Conservation (phyloP, 2,888 invertebrate genomes). For the Mechanitis mazaeus region DNA sequence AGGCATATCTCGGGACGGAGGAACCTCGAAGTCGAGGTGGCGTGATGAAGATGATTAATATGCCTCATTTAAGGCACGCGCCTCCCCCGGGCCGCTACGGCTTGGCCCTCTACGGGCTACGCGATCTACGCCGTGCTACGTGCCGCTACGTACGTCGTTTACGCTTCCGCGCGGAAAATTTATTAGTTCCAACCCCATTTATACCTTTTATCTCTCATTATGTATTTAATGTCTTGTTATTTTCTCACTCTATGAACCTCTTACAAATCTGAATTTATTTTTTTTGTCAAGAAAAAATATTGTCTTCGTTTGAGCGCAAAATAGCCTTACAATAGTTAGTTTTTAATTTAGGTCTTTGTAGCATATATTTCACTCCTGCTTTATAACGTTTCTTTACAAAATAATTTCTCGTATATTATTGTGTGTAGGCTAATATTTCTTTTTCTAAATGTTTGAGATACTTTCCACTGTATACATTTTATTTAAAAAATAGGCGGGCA, state of each 20-base stretch:
- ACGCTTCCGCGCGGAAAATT: slow-evolving; percentile 70
- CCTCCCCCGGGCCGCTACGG: slow-evolving; percentile 42
- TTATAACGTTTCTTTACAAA: slow-evolving; percentile 13
- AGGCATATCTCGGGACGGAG: slow-evolving; percentile 61
- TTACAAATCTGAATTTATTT: neutral
- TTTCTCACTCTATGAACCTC: slow-evolving; percentile 13
- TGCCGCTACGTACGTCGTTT: slow-evolving; percentile 72
- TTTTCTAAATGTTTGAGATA: neutral
- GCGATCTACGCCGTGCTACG: slow-evolving; percentile 55
- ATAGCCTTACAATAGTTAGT: slow-evolving; percentile 17
- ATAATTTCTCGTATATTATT: neutral
- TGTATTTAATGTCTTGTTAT: slow-evolving; percentile 57
- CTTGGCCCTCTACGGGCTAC: slow-evolving; percentile 35
- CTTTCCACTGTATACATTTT: slow-evolving; percentile 7
- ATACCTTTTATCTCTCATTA: slow-evolving; percentile 70
- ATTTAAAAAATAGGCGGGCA: neutral
- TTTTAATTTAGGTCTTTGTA: slow-evolving; percentile 26
- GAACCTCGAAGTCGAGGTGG: slow-evolving; percentile 67
- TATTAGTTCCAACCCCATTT: slow-evolving; percentile 71
- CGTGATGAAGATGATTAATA: slow-evolving; percentile 74
- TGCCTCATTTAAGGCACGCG: slow-evolving; percentile 71
- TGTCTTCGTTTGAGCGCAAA: slow-evolving; percentile 11
- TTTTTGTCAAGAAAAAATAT: neutral
- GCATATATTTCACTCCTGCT: slow-evolving; percentile 17
- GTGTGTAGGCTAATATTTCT: neutral